Evolutionary conservation across 2,113 vertebrate genomes (phyloP).

Genomic region (Grammomys surdaster): DNA sequence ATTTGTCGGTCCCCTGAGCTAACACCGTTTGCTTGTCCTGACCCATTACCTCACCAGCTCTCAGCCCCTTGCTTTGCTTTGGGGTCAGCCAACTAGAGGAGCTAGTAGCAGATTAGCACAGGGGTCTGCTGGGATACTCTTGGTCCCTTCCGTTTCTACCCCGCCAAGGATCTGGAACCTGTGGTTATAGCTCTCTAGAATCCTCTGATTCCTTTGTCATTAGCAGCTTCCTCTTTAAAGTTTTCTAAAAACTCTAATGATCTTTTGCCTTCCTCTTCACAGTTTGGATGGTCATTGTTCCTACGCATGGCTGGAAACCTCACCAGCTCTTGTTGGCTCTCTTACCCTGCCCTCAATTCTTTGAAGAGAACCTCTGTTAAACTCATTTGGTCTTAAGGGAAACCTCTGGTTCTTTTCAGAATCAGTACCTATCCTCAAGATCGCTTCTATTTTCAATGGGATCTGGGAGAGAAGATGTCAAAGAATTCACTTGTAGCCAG

Average conservation of each 20-base stretch:
- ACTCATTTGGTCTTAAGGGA: background rate
- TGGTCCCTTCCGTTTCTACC: too few species aligned
- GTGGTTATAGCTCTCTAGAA: background rate
- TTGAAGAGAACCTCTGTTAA: conserved; percentile 4
- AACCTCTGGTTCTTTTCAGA: background rate
- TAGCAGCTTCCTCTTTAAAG: background rate
- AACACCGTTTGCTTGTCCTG: background rate
- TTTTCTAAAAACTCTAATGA: background rate
- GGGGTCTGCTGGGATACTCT: background rate
- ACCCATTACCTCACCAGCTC: fast-evolving
- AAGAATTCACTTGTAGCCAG: background rate
- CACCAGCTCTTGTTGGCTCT: background rate
- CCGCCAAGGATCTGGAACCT: background rate
- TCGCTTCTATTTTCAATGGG: background rate
- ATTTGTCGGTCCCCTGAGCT: background rate
- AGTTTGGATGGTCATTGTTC: background rate
- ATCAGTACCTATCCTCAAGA: background rate
- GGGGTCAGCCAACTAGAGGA: background rate
- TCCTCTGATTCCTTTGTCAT: background rate
- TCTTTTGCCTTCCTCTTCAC: background rate
- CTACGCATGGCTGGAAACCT: background rate
- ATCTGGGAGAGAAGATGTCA: background rate
- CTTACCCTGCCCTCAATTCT: background rate
- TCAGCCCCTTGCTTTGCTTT: background rate
- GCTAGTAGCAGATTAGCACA: background rate